Conservation (phyloP, 2,113 vertebrate genomes). For the Amblyopsis rosae region DNA sequence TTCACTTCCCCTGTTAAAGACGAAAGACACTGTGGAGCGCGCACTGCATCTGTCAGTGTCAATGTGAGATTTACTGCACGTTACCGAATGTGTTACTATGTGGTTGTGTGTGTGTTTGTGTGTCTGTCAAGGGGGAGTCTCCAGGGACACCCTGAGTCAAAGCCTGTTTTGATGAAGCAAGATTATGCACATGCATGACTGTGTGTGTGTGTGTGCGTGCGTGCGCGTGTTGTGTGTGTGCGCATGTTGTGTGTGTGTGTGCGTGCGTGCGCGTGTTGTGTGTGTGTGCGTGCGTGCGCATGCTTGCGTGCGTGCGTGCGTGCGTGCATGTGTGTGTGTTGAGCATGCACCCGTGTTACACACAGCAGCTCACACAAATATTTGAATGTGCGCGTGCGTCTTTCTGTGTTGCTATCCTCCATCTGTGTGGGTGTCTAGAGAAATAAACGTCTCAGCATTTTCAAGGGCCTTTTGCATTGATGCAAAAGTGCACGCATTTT, state of each 20-base stretch:
- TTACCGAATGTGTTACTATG: constrained; percentile 44
- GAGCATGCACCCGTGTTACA: background rate
- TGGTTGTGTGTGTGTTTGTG: constrained; percentile 49
- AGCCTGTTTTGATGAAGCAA: background rate
- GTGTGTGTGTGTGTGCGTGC: background rate
- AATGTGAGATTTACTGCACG: constrained; percentile 23
- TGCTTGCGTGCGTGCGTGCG: background rate
- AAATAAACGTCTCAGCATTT: background rate
- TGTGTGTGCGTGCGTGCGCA: background rate
- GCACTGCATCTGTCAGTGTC: constrained; percentile 7
- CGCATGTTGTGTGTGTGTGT: background rate
- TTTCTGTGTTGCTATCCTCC: background rate
- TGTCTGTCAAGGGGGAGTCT: constrained; percentile 67
- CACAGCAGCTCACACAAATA: too few relatives aligned
- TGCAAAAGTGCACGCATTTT: background rate
- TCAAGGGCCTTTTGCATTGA: background rate
- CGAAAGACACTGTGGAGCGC: constrained; percentile 60
- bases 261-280: background rate
- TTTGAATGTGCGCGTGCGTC: background rate
- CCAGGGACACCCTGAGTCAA: constrained; percentile 67
- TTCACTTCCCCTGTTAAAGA: constrained; percentile 69
- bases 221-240: constrained; percentile 6
- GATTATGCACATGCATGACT: constrained; percentile 1
- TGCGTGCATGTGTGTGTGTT: background rate
- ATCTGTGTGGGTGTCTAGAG: background rate